Evolutionary conservation across 2,113 vertebrate species (phyloP).

Genomic region (Steatornis caripensis): DNA sequence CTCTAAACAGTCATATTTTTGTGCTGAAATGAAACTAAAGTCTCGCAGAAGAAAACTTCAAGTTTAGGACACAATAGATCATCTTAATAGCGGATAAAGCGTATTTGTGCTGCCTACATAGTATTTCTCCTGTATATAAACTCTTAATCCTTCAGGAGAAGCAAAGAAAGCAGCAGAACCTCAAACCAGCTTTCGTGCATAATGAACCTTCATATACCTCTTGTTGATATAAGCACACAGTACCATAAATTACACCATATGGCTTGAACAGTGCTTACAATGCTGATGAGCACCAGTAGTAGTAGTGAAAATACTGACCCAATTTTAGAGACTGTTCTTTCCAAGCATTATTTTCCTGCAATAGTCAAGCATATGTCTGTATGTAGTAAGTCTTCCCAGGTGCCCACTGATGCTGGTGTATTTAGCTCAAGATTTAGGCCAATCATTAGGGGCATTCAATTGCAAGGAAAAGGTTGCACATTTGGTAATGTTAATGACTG

Average conservation of each 20-base stretch:
- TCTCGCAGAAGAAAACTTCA: background rate
- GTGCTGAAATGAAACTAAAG: background rate
- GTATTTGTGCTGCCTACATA: background rate
- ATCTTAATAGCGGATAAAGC: background rate
- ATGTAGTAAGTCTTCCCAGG: background rate
- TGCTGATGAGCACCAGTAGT: background rate
- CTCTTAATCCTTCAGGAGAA: background rate
- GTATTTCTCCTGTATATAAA: background rate
- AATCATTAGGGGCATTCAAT: background rate
- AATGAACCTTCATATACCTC: background rate
- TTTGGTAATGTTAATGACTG: background rate
- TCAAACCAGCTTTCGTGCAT: background rate
- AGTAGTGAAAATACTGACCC: background rate
- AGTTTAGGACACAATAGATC: slow-evolving; percentile 4
- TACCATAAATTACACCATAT: background rate
- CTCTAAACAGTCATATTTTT: slow-evolving; percentile 32
- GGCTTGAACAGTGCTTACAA: background rate
- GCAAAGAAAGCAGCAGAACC: background rate
- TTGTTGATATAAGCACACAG: background rate
- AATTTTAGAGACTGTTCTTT: background rate
- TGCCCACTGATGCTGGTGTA: background rate
- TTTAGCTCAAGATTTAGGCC: background rate
- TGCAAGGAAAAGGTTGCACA: background rate
- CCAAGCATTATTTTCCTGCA: background rate
- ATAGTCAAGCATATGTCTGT: background rate